Evolutionary conservation across 2,888 invertebrate genomes (phyloP), one percentile per base, ranked within the genome.

Genomic region (Ophion slaviceki): DNA sequence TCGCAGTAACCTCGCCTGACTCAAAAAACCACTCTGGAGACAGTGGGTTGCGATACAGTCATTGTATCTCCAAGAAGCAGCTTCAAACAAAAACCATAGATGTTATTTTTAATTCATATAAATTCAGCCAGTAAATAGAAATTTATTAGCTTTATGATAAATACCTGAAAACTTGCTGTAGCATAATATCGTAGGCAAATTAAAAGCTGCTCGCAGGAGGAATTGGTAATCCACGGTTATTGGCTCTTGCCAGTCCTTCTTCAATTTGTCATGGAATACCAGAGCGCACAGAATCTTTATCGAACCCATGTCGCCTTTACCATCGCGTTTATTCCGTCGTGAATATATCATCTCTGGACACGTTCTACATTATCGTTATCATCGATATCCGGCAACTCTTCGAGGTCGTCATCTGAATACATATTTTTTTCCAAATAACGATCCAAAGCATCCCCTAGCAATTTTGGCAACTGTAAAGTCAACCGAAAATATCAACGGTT

Each of bases 171-270:
- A 70, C 74, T 86, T 57, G 81, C 78, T 36, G 86, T 84, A 17
- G 81, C 86, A 53, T 86, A 86, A 61, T 68, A 86, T 32, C 86
- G 61, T 11, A 86, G 61, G 32, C 76, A 68, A 7, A 86, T 62
- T 14, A 86, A 57, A 28, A 88, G 61, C 78, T 87, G 88, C 8
- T 53, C 7, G 64, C 80, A 24, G 85, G 88, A 57, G 85, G 11
- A 72, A 88, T 86, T 1, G 88, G 82, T 72, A 87, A 67, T 40
- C 86, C 87, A 20, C 85, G 86, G 59, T 81, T 86, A 68, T 67
- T 86, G 28, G n/a, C 5, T 81, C 64, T 74, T 3, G 74, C 59
- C 14, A 84, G 66, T n/a, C 59, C 67, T 32, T 11, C 59, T 68
- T 79, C n/a, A n/a, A n/a, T n/a, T n/a, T n/a, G n/a, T n/a, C n/a